A percentile compares a stretch with the other conserved stretches of the same genome.
These are phyloP conservation scores for Nemopilema nomurai DNA, from an alignment of 30 jellyfish, hydroid and myxozoan genomes.

Conservation along the genomic window DNA sequence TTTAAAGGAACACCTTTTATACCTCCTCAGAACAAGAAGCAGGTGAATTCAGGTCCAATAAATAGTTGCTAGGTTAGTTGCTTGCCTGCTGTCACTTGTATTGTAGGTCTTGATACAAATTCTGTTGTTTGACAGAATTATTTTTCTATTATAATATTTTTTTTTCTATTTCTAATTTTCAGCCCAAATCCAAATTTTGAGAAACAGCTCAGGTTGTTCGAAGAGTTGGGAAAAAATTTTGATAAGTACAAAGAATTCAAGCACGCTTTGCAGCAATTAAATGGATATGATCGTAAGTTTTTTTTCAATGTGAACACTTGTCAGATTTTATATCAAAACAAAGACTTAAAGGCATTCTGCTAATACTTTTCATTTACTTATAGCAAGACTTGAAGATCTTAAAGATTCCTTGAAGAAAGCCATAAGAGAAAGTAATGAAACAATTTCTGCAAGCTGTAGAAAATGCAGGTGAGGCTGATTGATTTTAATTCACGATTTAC, in stretches of 20 bases:
- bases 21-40: background rate
- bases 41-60: too few species aligned
- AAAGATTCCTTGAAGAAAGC: background rate
- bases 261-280: background rate
- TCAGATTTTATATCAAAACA: too few species aligned
- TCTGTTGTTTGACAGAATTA: too few species aligned
- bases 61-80: too few species aligned
- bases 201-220: constrained; percentile 18
- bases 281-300: background rate
- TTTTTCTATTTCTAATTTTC: too few species aligned
- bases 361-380: background rate
- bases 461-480: constrained; percentile 13
- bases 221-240: constrained; percentile 2
- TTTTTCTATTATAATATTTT: too few species aligned
- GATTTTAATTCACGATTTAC: background rate
- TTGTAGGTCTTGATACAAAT: too few species aligned
- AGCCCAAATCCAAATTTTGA: constrained; percentile 30
- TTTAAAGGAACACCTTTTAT: background rate
- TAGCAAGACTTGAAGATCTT: background rate
- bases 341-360: background rate
- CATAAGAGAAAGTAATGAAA: background rate
- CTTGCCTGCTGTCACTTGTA: too few species aligned
- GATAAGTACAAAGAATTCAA: constrained; percentile 1
- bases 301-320: too few species aligned
- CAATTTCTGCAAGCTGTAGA: constrained; percentile 11